phyloP scores from a whole-genome alignment of 2,888 invertebrate genomes.

The Cephus pygmeus region DNA sequence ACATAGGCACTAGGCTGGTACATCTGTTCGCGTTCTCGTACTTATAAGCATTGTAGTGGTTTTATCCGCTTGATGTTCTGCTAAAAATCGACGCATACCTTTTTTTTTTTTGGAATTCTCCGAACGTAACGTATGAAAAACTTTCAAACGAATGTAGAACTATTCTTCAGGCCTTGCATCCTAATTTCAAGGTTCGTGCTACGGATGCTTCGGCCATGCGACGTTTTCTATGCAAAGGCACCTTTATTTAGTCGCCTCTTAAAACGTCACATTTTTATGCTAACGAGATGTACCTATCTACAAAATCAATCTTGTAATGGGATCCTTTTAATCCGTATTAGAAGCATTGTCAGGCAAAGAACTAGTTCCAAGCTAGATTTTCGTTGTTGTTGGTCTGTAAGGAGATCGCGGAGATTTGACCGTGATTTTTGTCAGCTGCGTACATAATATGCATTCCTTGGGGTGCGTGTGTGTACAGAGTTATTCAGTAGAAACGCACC shows the following conservation, averaged over 20 bases:
- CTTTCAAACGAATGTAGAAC: background rate
- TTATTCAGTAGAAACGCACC: too few relatives aligned
- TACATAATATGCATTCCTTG: conserved; percentile 27
- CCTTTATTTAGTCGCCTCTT: background rate
- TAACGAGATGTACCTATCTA: conserved; percentile 29
- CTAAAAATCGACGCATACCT: background rate
- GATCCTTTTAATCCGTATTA: conserved; percentile 37
- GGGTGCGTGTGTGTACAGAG: too few relatives aligned
- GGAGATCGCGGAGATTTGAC: conserved; percentile 1
- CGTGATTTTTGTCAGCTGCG: conserved; percentile 44
- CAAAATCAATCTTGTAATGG: conserved; percentile 40
- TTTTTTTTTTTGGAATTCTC: background rate
- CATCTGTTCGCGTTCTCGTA: background rate
- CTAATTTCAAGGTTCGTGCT: background rate
- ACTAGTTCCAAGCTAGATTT: conserved; percentile 16
- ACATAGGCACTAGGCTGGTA: background rate
- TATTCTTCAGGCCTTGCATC: background rate
- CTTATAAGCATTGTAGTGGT: background rate
- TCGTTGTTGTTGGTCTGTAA: background rate
- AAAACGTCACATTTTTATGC: conserved; percentile 33
- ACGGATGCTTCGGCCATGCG: background rate
- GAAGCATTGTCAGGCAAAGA: conserved; percentile 26
- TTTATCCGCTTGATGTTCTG: background rate
- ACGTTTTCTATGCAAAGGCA: background rate
- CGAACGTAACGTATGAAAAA: background rate